A percentile compares a stretch with the other conserved stretches of the same genome.
Conservation (phyloP, 1,140 invertebrate genomes). For the Cherax destructor region DNA sequence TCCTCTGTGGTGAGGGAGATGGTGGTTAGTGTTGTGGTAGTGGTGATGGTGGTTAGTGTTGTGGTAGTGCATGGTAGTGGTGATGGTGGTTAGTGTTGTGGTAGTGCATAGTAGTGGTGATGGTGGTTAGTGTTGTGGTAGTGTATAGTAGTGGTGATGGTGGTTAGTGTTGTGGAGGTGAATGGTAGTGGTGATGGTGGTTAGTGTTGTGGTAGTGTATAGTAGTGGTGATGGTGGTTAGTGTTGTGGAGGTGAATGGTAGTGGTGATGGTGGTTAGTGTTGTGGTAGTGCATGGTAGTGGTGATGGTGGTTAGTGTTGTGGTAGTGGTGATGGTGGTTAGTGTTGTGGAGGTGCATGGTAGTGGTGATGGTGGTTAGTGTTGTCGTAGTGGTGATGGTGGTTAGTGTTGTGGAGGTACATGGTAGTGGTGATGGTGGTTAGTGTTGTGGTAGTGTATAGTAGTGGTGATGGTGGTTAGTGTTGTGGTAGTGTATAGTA, state of each 20-base stretch:
- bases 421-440: background rate
- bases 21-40: background rate
- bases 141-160: too few species aligned
- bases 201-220: background rate
- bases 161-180: too few species aligned
- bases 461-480: too few species aligned
- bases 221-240: background rate
- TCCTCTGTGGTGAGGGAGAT: constrained; percentile 10
- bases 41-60: background rate
- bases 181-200: background rate
- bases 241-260: background rate
- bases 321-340: background rate
- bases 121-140: background rate
- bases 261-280: background rate
- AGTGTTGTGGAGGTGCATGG: background rate
- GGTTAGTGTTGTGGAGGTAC: background rate
- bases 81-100: background rate
- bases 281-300: background rate
- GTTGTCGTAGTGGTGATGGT: background rate
- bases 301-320: background rate
- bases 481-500: too few species aligned
- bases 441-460: too few species aligned
- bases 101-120: background rate
- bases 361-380: background rate
- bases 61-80: too few species aligned